These are phyloP conservation scores for Camponotus fellah DNA, from an alignment of 2,888 invertebrate species.

Conservation along the genomic window DNA sequence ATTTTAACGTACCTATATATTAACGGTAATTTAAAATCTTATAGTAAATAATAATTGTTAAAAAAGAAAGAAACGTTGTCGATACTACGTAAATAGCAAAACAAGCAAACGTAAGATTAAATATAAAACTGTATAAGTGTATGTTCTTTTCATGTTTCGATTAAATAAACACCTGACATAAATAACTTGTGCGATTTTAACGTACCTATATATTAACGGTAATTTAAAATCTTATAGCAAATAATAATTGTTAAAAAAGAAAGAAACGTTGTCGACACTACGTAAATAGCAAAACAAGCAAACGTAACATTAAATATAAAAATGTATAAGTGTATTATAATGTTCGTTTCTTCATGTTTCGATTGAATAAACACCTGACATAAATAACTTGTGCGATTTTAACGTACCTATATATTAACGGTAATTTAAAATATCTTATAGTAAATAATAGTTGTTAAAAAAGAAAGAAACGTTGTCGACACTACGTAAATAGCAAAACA, in stretches of 20 bases:
- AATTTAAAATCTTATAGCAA: constrained; percentile 44
- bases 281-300: neutral
- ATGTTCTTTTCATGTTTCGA: neutral
- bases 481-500: neutral
- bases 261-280: no score
- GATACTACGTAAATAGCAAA: neutral
- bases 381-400: neutral
- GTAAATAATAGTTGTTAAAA: neutral
- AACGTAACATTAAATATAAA: neutral
- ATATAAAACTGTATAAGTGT: neutral
- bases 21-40: constrained; percentile 42
- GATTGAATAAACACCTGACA: neutral
- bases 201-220: neutral
- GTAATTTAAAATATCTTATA: constrained; percentile 46
- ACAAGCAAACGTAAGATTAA: neutral
- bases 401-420: neutral
- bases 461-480: constrained; percentile 9
- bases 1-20: neutral
- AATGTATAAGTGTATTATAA: neutral
- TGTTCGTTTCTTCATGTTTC: neutral
- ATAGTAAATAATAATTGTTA: neutral
- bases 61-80: no score
- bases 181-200: neutral
- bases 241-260: neutral
- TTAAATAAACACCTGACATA: neutral